phyloP scores from a whole-genome alignment of 2,888 invertebrate species.

The Zootermopsis nevadensis region DNA sequence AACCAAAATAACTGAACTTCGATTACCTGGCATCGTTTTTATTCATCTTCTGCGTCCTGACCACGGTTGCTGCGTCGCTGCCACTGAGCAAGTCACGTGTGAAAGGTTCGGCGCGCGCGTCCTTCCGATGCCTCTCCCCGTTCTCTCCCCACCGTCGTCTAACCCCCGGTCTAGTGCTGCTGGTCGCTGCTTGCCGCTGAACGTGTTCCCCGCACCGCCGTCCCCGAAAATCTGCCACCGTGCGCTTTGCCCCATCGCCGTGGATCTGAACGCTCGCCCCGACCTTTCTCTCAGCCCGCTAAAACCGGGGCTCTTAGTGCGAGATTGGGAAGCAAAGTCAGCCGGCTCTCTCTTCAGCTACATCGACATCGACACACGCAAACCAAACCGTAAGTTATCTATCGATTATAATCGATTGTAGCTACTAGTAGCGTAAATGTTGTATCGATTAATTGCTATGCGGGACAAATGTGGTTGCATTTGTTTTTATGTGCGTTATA shows the following conservation, averaged over 20 bases:
- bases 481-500: not conserved
- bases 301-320: constrained; percentile 27
- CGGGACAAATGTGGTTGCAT: not conserved
- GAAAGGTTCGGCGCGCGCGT: constrained; percentile 25
- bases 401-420: constrained; percentile 25
- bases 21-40: constrained; percentile 17
- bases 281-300: not conserved
- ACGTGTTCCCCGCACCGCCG: constrained; percentile 29
- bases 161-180: constrained; percentile 23
- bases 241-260: constrained; percentile 19
- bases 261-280: constrained; percentile 13
- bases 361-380: not conserved
- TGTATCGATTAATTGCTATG: constrained; percentile 13
- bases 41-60: constrained; percentile 18
- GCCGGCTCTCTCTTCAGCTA: not conserved
- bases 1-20: constrained; percentile 16
- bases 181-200: constrained; percentile 25
- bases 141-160: not conserved
- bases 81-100: constrained; percentile 32
- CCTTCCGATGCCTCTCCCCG: not conserved
- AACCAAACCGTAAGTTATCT: constrained; percentile 28
- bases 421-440: not conserved
- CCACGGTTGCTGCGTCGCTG: not conserved
- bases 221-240: constrained; percentile 29
- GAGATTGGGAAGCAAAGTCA: constrained; percentile 4